Percentiles rank a stretch among this genome's conserved stretches.
These are phyloP conservation scores for Tetramorium parvispinum DNA, from an alignment of 1,140 invertebrate genomes.

Conservation along the genomic window DNA sequence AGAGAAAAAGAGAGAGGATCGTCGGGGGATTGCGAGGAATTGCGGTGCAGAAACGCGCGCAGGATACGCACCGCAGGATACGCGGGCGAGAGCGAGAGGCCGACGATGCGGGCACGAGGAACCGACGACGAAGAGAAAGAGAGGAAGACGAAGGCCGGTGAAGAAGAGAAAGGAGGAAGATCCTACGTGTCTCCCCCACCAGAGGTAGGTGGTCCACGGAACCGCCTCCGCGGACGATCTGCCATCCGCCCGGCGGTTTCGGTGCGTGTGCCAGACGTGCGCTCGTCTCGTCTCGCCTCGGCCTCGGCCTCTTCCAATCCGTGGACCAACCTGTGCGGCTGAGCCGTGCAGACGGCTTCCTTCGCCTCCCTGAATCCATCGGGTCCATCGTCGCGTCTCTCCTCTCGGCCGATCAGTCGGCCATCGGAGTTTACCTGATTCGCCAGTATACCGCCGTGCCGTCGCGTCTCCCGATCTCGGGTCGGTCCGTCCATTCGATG, in stretches of 20 bases:
- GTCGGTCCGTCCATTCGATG: background rate
- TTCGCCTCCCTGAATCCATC: constrained; percentile 53
- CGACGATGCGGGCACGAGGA: constrained; percentile 5
- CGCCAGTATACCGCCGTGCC: constrained; percentile 56
- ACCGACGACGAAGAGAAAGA: background rate
- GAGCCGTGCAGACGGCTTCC: constrained; percentile 44
- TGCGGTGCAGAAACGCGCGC: background rate
- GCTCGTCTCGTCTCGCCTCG: constrained; percentile 60
- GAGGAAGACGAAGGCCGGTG: background rate
- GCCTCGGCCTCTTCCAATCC: constrained; percentile 75
- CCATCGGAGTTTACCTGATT: constrained; percentile 73
- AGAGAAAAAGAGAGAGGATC: background rate
- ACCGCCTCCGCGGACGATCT: constrained; percentile 80
- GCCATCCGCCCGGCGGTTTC: constrained; percentile 67
- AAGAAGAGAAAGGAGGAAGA: constrained; percentile 74
- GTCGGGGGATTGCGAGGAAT: background rate
- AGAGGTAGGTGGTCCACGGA: constrained; percentile 83
- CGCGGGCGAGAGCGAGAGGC: background rate
- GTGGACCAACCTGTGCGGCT: constrained; percentile 77
- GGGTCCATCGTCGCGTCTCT: constrained; percentile 66
- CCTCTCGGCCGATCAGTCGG: constrained; percentile 73
- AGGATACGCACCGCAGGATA: constrained; percentile 40
- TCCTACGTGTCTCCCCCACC: constrained; percentile 78
- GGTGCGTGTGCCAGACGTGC: constrained; percentile 77
- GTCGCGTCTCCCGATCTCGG: constrained; percentile 40